Evolutionary conservation across 2,888 invertebrate species (phyloP).

Genomic region (Nycteola revayana): DNA sequence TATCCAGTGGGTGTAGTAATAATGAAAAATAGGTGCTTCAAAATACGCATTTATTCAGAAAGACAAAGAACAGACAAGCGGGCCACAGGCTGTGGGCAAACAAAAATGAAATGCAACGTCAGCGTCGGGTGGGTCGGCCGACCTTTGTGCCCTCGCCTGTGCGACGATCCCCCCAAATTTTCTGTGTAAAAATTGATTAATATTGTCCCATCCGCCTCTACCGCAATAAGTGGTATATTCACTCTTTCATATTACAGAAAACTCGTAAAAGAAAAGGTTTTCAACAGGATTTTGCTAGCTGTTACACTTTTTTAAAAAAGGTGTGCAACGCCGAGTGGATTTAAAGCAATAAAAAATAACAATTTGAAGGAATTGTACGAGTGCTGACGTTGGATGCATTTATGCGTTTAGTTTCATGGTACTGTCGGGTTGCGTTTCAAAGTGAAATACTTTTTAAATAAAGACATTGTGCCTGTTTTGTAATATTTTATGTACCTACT

Average conservation of each 20-base stretch:
- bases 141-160: slow-evolving; percentile 59
- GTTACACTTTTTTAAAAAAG: slow-evolving; percentile 48
- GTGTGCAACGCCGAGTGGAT: slow-evolving; percentile 47
- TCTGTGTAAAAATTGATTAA: slow-evolving; percentile 74
- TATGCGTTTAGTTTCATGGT: slow-evolving; percentile 39
- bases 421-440: slow-evolving; percentile 30
- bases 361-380: slow-evolving; percentile 50
- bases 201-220: slow-evolving; percentile 59
- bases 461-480: slow-evolving; percentile 23
- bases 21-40: slow-evolving; percentile 64
- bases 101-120: slow-evolving; percentile 75
- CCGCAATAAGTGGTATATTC: slow-evolving; percentile 58
- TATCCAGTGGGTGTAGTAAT: slow-evolving; percentile 49
- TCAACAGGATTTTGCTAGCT: slow-evolving; percentile 46
- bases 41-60: slow-evolving; percentile 67
- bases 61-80: slow-evolving; percentile 64
- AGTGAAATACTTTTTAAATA: slow-evolving; percentile 22
- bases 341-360: slow-evolving; percentile 54
- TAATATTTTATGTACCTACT: slow-evolving; percentile 27
- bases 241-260: slow-evolving; percentile 48
- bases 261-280: slow-evolving; percentile 57
- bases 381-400: slow-evolving; percentile 45
- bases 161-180: slow-evolving; percentile 59
- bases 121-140: slow-evolving; percentile 53
- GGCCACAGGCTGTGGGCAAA: slow-evolving; percentile 59